Conservation (phyloP, 2,113 vertebrate species). For the Phylloscopus trochiloides region DNA sequence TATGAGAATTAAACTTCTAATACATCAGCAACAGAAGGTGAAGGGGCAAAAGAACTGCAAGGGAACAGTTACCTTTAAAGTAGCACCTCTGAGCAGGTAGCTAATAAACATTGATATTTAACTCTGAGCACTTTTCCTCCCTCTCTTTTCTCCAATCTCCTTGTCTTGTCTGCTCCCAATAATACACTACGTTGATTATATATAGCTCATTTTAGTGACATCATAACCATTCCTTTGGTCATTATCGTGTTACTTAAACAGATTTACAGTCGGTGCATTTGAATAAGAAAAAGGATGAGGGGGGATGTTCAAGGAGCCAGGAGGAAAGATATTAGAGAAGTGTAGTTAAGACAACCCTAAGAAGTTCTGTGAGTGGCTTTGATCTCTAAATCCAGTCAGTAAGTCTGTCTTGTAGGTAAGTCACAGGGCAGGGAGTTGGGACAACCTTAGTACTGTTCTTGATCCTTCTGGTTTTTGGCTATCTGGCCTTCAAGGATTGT, state of each 20-base stretch:
- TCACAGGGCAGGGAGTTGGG: background rate
- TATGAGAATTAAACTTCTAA: constrained; percentile 35
- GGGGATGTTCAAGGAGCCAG: background rate
- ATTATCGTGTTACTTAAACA: constrained; percentile 59
- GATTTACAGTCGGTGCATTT: background rate
- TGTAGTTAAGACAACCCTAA: background rate
- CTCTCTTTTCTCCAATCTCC: background rate
- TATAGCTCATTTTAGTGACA: constrained; percentile 60
- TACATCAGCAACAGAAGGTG: background rate
- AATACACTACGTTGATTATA: constrained; percentile 46
- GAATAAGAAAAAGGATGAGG: constrained; percentile 5
- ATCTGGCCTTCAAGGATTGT: background rate
- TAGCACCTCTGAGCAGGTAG: background rate
- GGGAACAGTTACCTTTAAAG: background rate
- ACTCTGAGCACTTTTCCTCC: background rate
- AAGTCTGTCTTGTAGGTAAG: background rate
- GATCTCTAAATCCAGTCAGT: background rate
- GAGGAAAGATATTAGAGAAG: background rate
- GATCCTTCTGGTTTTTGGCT: background rate
- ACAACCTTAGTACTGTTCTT: background rate
- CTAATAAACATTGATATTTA: constrained; percentile 36
- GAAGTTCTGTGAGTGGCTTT: background rate
- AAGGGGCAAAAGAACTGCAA: background rate
- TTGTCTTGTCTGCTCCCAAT: constrained; percentile 14
- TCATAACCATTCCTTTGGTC: constrained; percentile 47